These are phyloP conservation scores for Caenorhabditis japonica DNA, from an alignment of 2,888 invertebrate species.

Conservation along the genomic window DNA sequence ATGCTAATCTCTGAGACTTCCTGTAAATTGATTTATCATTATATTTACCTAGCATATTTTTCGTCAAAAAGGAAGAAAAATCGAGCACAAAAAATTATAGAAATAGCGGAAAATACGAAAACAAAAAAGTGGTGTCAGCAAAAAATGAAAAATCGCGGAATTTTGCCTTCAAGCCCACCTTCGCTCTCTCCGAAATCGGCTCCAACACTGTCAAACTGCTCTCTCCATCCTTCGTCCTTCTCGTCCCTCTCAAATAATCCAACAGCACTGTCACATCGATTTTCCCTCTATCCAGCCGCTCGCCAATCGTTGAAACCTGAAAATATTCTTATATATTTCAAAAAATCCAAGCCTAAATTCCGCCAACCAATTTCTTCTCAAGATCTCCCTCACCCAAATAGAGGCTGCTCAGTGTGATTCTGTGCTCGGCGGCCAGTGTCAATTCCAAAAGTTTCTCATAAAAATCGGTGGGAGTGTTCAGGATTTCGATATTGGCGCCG, in stretches of 20 bases:
- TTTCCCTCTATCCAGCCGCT: slow-evolving; percentile 32
- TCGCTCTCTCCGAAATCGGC: slow-evolving; percentile 60
- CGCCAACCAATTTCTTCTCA: slow-evolving; percentile 84
- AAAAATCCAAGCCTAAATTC: neutral
- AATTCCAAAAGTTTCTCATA: slow-evolving; percentile 73
- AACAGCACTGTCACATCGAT: slow-evolving; percentile 65
- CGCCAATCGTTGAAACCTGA: slow-evolving; percentile 60
- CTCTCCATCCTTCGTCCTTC: slow-evolving; percentile 57
- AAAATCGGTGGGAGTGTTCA: slow-evolving; percentile 59
- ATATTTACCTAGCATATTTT: too few relatives aligned
- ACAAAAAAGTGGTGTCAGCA: too few relatives aligned
- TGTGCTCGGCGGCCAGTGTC: slow-evolving; percentile 75
- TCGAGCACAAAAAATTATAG: too few relatives aligned
- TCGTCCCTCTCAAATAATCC: slow-evolving; percentile 74
- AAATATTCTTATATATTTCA: slow-evolving; percentile 8
- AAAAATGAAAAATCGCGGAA: too few relatives aligned
- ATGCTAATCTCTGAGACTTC: too few relatives aligned
- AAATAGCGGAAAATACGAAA: too few relatives aligned
- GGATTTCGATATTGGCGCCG: slow-evolving; percentile 50
- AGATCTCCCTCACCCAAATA: slow-evolving; percentile 91
- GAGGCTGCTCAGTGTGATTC: slow-evolving; percentile 85
- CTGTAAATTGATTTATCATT: too few relatives aligned
- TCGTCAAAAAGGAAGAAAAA: too few relatives aligned
- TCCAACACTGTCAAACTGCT: slow-evolving; percentile 67
- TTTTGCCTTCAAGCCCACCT: too few relatives aligned